Conservation (phyloP, 2,888 invertebrate species). For the Spisula solida region DNA sequence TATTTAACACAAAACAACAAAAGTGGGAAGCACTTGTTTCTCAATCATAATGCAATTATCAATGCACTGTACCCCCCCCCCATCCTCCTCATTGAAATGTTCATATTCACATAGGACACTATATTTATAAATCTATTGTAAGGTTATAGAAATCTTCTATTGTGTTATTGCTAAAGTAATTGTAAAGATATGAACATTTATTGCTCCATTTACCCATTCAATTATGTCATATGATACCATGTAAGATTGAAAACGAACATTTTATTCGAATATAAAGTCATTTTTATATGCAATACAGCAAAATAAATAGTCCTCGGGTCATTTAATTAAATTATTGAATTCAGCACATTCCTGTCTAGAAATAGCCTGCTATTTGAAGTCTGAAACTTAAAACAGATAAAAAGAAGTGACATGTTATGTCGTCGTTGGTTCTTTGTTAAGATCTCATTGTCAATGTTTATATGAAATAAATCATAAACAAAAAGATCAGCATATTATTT, state of each 20-base stretch:
- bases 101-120: background rate
- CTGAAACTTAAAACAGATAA: background rate
- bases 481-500: too few species aligned
- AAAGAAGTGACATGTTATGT: background rate
- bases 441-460: too few species aligned
- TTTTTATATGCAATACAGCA: conserved; percentile 9
- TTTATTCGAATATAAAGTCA: background rate
- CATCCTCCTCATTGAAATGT: background rate
- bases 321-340: conserved; percentile 20
- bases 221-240: background rate
- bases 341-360: background rate
- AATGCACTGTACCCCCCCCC: background rate
- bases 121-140: background rate
- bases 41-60: background rate
- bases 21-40: background rate
- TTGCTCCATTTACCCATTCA: background rate
- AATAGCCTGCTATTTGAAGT: background rate
- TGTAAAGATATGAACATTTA: background rate
- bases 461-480: too few species aligned
- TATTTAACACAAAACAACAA: background rate
- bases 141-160: background rate
- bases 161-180: background rate
- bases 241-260: background rate
- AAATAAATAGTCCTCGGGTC: conserved; percentile 10
- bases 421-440: too few species aligned